Base-by-base conservation (phyloP, 2,797 vertebrate species). In the Galagoides demidoff region DNA sequence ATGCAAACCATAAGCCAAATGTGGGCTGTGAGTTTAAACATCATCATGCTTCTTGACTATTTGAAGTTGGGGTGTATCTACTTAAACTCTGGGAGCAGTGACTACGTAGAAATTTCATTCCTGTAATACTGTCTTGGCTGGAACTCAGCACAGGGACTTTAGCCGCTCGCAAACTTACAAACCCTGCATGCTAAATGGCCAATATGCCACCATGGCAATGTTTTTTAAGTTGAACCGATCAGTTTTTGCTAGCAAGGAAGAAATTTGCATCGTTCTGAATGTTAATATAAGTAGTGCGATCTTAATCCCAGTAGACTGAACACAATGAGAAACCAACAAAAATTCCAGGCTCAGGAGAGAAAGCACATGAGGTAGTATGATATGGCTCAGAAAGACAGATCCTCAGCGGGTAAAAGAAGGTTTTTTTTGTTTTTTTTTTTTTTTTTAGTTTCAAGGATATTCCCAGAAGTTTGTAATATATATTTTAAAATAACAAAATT, bases 211-310 rank as follows among this genome's bases (percentile, higher is more conserved):
- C 2, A 29, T 34, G 16, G 49, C 31, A 88, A 66, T 59, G 96
- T 96, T 96, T 96, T 74, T 85, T 90, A 71, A 73, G 37, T 34
- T 97, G 64, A 96, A 94, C 27, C 88, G 73, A 87, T 95, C 63
- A 43, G 37, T 95, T 95, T 95, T 96, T 96, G 6, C 90, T 85
- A 89, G 84, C 70, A 79, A 96, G 59, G 23, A 90, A 64, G 81
- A 95, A 73, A 90, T 91, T 79, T 96, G 34, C 55, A 81, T 97
- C 57, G n/a, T 88, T 95, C 43, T 49, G 13, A 81, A 95, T 95
- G 90, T 96, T 97, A 92, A 87, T 93, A 96, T 94, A 90, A 20
- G 7, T 82, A 64, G 55, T 89, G 79, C 29, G 76, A 96, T 85
- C 61, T 97, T 85, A 92, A 57, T 9, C 70, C 4, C 13, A 31